Conservation (phyloP, 2,888 invertebrate species). For the Drosophila aldrichi region DNA sequence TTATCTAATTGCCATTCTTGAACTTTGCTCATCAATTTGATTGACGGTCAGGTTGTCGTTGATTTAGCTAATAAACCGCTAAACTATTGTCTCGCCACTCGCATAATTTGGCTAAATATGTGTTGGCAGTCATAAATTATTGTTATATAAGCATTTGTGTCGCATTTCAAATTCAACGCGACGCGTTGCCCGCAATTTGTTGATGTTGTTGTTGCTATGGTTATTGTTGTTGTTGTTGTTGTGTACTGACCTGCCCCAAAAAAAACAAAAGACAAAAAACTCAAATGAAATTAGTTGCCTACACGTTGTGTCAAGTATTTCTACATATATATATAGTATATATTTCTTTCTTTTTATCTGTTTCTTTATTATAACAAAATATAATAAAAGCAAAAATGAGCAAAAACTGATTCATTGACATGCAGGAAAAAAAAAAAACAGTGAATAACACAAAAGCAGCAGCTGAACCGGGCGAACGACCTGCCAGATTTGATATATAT, state of each 20-base stretch:
- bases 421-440: conserved; percentile 55
- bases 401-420: conserved; percentile 69
- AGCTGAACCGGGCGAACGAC: conserved; percentile 45
- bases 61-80: conserved; percentile 17
- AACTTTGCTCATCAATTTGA: conserved; percentile 15
- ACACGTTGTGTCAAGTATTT: conserved; percentile 36
- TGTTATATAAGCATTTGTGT: conserved; percentile 58
- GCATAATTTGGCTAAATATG: conserved; percentile 43
- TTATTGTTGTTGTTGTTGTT: conserved; percentile 18
- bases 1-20: background rate
- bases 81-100: conserved; percentile 15
- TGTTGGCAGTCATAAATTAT: conserved; percentile 56
- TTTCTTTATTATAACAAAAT: conserved; percentile 23
- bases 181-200: conserved; percentile 26
- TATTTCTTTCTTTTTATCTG: background rate
- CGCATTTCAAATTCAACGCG: conserved; percentile 21
- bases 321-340: background rate
- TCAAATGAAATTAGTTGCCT: conserved; percentile 47
- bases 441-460: conserved; percentile 41
- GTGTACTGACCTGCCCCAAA: conserved; percentile 70
- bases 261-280: conserved; percentile 57
- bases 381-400: conserved; percentile 38
- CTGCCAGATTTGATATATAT: conserved; percentile 32
- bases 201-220: conserved; percentile 20
- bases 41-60: conserved; percentile 6